Base-by-base conservation (phyloP, 2,888 invertebrate genomes). In the Auanema freiburgensis region DNA sequence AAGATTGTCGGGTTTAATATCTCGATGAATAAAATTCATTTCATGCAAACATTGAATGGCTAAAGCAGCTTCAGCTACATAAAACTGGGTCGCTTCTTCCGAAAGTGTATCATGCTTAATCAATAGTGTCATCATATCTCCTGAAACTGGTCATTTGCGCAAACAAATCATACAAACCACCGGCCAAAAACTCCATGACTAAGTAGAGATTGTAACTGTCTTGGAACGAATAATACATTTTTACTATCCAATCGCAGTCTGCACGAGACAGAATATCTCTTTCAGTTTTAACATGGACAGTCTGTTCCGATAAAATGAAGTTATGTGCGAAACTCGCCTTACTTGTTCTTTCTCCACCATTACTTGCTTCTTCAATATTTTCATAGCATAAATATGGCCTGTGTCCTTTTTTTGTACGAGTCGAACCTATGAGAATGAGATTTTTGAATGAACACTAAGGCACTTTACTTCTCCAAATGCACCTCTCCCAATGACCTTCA, bases 171-270 rank as follows among this genome's bases (percentile, higher is more conserved):
- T 46, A 21, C 46, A 18, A 46, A 88, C 96, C 97, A 76, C 97
- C 98, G 25, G 97, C 97, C 78, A 98, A 88, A 87, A 98, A 99
- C 87, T 99, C 98, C 98, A 99, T 98, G 84, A 99, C 97, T 83
- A 98, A 89, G 88, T 99, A 99, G 72, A 98, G 88, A 88, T 97
- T 98, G 85, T 93, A 91, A 53, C 93, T 91, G 87, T 98, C 98
- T 88, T 97, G 90, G 88, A 97, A 97, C 85, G 94, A 94, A 89
- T 97, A 99, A 88, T 94, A 98, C 98, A 98, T 98, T 87, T 96
- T 98, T 67, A 99, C 98, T 72, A 99, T 97, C 98, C 98, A 99
- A 84, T 96, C 94, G 85, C 98, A 97, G 86, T 99, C 98, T 0
- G 98, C 98, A 86, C 98, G 97, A 21, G 97, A 97, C 58, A 99